Evolutionary conservation across 1,140 invertebrate genomes (phyloP), one percentile per base, ranked within the genome.

Genomic region (Micrasema minimum): DNA sequence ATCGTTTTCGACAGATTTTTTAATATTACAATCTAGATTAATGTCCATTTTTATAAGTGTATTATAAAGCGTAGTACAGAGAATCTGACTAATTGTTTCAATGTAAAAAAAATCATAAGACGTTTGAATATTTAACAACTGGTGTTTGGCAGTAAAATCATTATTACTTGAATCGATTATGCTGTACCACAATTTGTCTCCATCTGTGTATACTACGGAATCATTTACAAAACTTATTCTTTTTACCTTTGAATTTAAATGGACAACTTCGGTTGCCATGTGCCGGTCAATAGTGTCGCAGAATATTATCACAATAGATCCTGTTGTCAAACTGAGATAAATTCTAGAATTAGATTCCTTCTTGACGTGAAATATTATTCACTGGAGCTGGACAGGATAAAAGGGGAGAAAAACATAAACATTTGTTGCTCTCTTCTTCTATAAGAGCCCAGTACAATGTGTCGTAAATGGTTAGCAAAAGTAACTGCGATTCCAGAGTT

Each of bases 241-340:
- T 43, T 68, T 51, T 37, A 68, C 43, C 6, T 50, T 20, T 14
- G 66, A 41, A 35, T 68, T 68, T n/a, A 68, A 46, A 68, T 68
- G 66, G 22, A 68, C 43, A 37, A 38, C 14, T 31, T 68, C 53
- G 20, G 48, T 57, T 37, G 22, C 37, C 11, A 68, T 22, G 16
- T 16, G 26, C 45, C 26, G 48, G 16, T 68, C 23, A 10, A 68
- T 45, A 3, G 31, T 38, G 16, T 68, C 53, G 26, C 41, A 68
- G 26, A n/a, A 43, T 46, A 68, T 16, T 22, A 68, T 43, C n/a
- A 68, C 14, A 11, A 68, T 55, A 5, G 50, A 57, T 68, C 66
- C 66, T 22, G 66, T 68, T 14, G 14, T 16, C 26, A 68, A 45
- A 18, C n/a, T 22, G 7, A 68, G 18, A 57, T 68, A 68, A 45